Evolutionary conservation across 2,113 vertebrate genomes (phyloP).

Genomic region (Saguinus imperator): DNA sequence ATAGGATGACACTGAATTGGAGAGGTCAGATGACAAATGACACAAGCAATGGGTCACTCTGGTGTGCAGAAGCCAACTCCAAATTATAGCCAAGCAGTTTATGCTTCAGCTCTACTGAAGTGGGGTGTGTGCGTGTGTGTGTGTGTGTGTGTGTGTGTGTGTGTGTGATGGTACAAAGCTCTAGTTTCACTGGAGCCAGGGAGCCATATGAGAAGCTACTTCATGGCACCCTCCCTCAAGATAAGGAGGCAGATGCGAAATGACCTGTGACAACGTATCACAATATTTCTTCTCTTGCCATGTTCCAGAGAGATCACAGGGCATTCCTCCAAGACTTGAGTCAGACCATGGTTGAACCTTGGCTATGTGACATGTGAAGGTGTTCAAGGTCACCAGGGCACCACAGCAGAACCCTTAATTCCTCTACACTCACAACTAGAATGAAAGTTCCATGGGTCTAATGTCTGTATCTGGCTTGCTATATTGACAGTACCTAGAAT

Average conservation of each 20-base stretch:
- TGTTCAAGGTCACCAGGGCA: background rate
- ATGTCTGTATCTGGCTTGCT: background rate
- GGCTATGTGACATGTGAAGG: background rate
- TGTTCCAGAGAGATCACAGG: background rate
- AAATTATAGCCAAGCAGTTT: background rate
- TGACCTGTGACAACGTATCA: background rate
- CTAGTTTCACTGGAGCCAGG: background rate
- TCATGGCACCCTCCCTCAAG: background rate
- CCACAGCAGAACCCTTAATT: background rate
- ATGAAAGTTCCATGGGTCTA: background rate
- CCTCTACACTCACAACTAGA: background rate
- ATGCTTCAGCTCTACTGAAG: background rate
- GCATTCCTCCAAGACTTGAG: background rate
- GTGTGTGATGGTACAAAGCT: background rate
- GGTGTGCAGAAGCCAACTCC: background rate
- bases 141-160: accelerated
- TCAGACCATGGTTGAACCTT: background rate
- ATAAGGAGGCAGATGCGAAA: background rate
- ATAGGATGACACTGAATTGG: background rate
- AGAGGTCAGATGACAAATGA: background rate
- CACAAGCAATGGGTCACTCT: background rate
- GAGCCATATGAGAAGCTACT: background rate
- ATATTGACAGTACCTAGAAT: background rate
- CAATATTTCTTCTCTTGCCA: background rate
- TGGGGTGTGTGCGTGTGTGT: background rate